These are phyloP conservation scores for Carollia perspicillata DNA, from an alignment of 2,113 vertebrate genomes.

Conservation along the genomic window DNA sequence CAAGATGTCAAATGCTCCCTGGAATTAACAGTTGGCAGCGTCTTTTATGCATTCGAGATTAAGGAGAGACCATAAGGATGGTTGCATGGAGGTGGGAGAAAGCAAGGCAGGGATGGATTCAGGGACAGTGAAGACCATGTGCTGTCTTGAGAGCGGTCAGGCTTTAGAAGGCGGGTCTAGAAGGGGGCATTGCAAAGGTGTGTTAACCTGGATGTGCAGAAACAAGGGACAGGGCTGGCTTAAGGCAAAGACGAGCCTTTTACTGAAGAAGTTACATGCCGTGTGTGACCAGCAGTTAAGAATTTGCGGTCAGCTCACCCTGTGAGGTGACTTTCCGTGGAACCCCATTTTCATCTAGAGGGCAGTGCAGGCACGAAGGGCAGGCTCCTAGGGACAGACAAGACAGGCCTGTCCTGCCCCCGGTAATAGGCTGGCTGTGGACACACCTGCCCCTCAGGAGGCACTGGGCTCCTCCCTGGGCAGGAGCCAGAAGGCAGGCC, in stretches of 20 bases:
- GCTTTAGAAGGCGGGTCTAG: neutral
- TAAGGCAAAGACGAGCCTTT: neutral
- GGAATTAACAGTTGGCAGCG: neutral
- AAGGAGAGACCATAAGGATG: neutral
- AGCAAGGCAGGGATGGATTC: neutral
- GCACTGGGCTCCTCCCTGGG: neutral
- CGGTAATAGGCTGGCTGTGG: fast-evolving
- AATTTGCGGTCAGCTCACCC: neutral
- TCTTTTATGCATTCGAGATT: neutral
- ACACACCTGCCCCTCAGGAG: neutral
- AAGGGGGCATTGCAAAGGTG: neutral
- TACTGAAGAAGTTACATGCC: neutral
- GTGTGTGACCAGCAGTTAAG: neutral
- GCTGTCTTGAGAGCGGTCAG: neutral
- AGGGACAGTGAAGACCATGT: neutral
- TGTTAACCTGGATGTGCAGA: neutral
- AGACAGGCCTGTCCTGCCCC: neutral
- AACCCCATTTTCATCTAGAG: neutral
- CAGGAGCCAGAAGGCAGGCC: neutral
- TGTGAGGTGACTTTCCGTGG: neutral
- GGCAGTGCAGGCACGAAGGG: fast-evolving
- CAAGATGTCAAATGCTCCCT: neutral
- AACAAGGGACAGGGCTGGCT: too few species aligned
- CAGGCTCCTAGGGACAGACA: neutral
- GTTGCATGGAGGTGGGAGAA: too few species aligned